phyloP scores from a whole-genome alignment of 2,888 invertebrate species.

The Cynaeus angustus region DNA sequence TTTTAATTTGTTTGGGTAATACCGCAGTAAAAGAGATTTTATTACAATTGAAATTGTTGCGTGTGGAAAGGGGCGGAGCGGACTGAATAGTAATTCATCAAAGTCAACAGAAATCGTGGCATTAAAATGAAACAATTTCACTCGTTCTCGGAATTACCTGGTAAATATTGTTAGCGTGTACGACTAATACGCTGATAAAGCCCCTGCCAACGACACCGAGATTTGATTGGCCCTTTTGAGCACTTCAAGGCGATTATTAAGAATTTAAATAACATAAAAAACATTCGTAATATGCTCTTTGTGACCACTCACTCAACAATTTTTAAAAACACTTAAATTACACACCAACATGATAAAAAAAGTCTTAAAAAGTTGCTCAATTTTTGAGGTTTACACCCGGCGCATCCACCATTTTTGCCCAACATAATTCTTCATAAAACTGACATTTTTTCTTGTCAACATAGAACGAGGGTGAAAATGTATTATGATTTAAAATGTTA shows the following conservation, averaged over 20 bases:
- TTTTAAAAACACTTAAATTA: no score
- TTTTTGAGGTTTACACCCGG: no score
- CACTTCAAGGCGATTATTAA: not conserved
- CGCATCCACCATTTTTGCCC: no score
- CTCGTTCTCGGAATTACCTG: conserved; percentile 60
- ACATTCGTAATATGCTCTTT: no score
- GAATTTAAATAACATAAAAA: no score
- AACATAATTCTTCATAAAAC: no score
- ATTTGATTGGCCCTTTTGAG: conserved; percentile 20
- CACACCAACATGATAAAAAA: no score
- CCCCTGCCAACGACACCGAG: conserved; percentile 16
- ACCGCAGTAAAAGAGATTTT: conserved; percentile 51
- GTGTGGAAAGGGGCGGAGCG: conserved; percentile 61
- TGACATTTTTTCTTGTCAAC: no score
- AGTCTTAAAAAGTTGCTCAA: no score
- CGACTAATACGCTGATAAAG: conserved; percentile 44
- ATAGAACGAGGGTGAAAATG: no score
- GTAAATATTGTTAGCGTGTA: conserved; percentile 56
- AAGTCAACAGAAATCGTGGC: conserved; percentile 65
- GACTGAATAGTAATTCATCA: conserved; percentile 67
- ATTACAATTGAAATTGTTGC: conserved; percentile 58
- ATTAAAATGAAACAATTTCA: conserved; percentile 66
- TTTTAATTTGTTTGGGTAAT: conserved; percentile 56
- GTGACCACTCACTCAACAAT: no score
- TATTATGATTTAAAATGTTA: no score